These are phyloP conservation scores for Myripristis jacobus DNA, from an alignment of 2,797 vertebrate genomes.

Conservation along the genomic window DNA sequence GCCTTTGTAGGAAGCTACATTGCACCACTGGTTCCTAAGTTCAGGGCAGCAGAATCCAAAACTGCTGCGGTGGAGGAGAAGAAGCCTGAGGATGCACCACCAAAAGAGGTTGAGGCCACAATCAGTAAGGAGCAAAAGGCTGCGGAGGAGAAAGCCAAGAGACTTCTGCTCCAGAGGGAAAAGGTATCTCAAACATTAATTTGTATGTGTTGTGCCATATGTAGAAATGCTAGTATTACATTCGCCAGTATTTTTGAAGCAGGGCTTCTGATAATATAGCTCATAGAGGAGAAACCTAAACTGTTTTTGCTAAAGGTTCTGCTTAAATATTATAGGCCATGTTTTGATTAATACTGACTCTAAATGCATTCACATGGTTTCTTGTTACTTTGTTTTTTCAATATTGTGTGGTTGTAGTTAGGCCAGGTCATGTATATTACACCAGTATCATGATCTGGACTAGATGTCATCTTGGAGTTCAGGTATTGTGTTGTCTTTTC, in stretches of 20 bases:
- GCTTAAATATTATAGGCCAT: background rate
- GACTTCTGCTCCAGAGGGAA: constrained; percentile 91
- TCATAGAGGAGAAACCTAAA: background rate
- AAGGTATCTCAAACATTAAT: constrained; percentile 82
- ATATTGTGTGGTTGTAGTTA: background rate
- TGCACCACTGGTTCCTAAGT: constrained; percentile 90
- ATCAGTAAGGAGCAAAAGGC: constrained; percentile 81
- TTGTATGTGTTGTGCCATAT: background rate
- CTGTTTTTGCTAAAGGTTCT: background rate
- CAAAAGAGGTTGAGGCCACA: constrained; percentile 77
- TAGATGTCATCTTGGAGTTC: no score
- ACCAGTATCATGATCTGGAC: no score
- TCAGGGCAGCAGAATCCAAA: constrained; percentile 86
- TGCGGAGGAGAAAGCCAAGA: constrained; percentile 89
- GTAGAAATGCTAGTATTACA: background rate
- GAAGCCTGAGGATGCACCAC: constrained; percentile 62
- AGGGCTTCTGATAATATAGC: background rate
- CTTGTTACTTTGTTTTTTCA: background rate
- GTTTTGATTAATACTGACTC: background rate
- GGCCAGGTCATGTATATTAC: no score
- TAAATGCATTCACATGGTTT: no score
- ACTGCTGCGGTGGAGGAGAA: constrained; percentile 73
- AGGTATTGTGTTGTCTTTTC: no score
- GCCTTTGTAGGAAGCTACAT: constrained; percentile 96
- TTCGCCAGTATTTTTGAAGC: background rate